A percentile compares a stretch with the other conserved stretches of the same genome.
Evolutionary conservation across 2,888 invertebrate species (phyloP).

Genomic region (Pristionchus arcanus): DNA sequence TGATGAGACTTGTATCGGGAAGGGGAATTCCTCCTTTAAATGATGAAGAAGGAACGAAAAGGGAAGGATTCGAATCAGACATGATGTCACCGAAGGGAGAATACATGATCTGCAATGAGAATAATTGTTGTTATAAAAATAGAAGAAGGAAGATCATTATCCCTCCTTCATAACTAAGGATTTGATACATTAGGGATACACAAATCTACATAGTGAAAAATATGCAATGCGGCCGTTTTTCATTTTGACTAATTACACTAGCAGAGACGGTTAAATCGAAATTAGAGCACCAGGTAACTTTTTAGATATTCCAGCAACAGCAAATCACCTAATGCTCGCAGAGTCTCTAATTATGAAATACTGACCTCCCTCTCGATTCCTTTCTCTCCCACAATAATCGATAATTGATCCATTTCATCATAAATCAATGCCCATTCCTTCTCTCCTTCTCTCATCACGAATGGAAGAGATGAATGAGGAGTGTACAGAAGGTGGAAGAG

Average conservation of each 20-base stretch:
- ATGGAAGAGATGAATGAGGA: constrained; percentile 4
- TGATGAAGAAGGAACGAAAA: constrained; percentile 27
- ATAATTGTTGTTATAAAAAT: background rate
- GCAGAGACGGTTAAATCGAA: no score
- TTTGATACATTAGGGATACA: background rate
- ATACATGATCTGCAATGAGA: constrained; percentile 1
- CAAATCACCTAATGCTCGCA: background rate
- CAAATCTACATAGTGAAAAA: no score
- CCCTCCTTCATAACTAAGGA: background rate
- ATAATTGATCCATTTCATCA: constrained; percentile 41
- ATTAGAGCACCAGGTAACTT: background rate
- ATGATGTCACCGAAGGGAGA: constrained; percentile 44
- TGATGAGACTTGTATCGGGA: background rate
- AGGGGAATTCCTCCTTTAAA: background rate
- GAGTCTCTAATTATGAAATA: background rate
- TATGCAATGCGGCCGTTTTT: no score
- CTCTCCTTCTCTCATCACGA: constrained; percentile 10
- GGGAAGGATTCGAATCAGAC: constrained; percentile 29
- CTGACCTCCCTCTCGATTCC: constrained; percentile 49
- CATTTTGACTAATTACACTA: no score
- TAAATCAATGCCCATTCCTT: background rate
- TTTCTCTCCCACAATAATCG: constrained; percentile 8
- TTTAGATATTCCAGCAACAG: background rate
- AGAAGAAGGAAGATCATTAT: background rate
- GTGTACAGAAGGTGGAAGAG: constrained; percentile 52